These are phyloP conservation scores for Tetragonisca angustula DNA, from an alignment of 2,888 invertebrate genomes.

Conservation along the genomic window DNA sequence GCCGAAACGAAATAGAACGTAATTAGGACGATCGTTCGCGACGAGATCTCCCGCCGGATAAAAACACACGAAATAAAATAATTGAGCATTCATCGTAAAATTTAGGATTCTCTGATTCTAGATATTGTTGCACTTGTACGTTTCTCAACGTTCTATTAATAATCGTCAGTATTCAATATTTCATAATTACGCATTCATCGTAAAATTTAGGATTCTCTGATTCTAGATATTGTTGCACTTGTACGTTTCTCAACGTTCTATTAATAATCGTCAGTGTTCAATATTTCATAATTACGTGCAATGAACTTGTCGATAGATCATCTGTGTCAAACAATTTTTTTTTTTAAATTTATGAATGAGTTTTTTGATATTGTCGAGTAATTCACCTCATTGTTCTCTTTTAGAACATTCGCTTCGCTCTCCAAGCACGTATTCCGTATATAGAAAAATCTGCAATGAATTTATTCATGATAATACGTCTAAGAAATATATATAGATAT, in stretches of 20 bases:
- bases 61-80: constrained; percentile 25
- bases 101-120: constrained; percentile 3
- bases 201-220: constrained; percentile 13
- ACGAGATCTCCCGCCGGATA: constrained; percentile 32
- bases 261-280: too few species aligned
- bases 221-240: not conserved
- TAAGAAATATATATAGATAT: not conserved
- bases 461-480: not conserved
- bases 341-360: not conserved
- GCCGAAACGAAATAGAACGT: constrained; percentile 31
- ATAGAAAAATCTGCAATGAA: not conserved
- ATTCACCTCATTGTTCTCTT: not conserved
- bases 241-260: too few species aligned
- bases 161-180: too few species aligned
- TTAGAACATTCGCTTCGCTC: not conserved
- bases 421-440: not conserved
- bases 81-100: constrained; percentile 13
- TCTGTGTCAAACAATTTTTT: too few species aligned
- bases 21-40: constrained; percentile 36
- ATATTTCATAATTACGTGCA: not conserved
- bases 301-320: not conserved
- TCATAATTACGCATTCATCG: too few species aligned
- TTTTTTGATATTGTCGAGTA: not conserved
- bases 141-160: too few species aligned
- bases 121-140: too few species aligned